Percentiles rank a stretch among this genome's conserved stretches.
Conservation (phyloP, 2,113 vertebrate genomes). For the Xiphias gladius region DNA sequence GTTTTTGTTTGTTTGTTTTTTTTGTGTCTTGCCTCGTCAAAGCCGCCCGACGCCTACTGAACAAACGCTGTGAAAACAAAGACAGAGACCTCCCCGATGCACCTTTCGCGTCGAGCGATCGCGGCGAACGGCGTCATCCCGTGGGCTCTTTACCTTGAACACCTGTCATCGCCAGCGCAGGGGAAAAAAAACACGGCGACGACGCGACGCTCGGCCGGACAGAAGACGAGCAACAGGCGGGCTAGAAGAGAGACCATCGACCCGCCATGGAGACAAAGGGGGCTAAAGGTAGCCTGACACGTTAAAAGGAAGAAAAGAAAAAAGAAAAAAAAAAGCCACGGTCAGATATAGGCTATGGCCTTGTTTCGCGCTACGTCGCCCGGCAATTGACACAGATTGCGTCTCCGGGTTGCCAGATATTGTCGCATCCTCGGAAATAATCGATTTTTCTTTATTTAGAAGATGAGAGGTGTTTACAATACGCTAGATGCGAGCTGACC, state of each 20-base stretch:
- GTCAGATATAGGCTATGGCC: slow-evolving; percentile 68
- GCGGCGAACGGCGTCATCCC: slow-evolving; percentile 71
- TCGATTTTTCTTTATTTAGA: background rate
- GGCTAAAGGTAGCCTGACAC: background rate
- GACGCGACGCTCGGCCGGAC: background rate
- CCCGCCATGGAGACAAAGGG: background rate
- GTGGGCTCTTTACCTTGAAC: slow-evolving; percentile 58
- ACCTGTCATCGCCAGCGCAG: slow-evolving; percentile 67
- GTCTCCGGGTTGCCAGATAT: slow-evolving; percentile 82
- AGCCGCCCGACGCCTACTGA: background rate
- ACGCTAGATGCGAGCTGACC: no score
- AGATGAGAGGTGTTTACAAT: background rate
- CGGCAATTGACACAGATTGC: slow-evolving; percentile 81
- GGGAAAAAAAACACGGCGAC: slow-evolving; percentile 9
- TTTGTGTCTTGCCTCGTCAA: background rate
- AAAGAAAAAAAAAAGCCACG: slow-evolving; percentile 34
- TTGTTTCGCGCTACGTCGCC: slow-evolving; percentile 66
- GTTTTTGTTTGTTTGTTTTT: no score
- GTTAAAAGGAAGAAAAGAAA: slow-evolving; percentile 14
- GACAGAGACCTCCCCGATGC: slow-evolving; percentile 45
- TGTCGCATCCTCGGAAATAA: slow-evolving; percentile 3
- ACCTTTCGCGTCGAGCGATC: slow-evolving; percentile 41
- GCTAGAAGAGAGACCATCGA: slow-evolving; percentile 13
- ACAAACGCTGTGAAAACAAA: slow-evolving; percentile 54
- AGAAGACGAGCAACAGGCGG: slow-evolving; percentile 10